Base-by-base conservation (phyloP, 2,113 vertebrate genomes). In the Accipiter virgatus region DNA sequence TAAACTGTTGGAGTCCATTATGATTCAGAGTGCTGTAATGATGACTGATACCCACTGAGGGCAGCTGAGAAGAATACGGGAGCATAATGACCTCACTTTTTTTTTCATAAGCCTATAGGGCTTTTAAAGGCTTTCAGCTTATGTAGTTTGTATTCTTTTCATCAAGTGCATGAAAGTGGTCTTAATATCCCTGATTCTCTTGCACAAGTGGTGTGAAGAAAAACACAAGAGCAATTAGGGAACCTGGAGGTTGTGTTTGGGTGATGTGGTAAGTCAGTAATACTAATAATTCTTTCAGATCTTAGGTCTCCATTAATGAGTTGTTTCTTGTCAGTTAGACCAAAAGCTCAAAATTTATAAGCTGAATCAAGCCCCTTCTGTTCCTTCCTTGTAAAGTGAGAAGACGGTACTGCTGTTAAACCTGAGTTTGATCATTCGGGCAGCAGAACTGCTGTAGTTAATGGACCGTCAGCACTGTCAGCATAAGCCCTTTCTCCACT, bases 1-100 rank as follows among this genome's bases (percentile, higher is more conserved):
- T 85, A 97, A 96, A 87, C 97, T 93, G 93, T 96, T 97, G 97
- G 93, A 97, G 92, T 93, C 95, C 96, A 92, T 92, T 81, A 79
- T 62, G 96, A 95, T 91, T 95, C 74, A 48, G 27, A 95, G 89
- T 87, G 94, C 62, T 66, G 75, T 85, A 86, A 89, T 97, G 94
- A 89, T 90, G 90, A 94, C 93, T 96, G 92, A 94, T 96, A 96
- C 85, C 90, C 95, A 61, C 91, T 71, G 62, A 93, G 90, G 88
- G 56, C 78, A 91, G 71, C 77, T 52, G 62, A 90, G 67, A 93
- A 88, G 80, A 97, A 96, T 94, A 65, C 82, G 4, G 13, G 80
- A 86, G 40, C 34, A 65, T 89, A 81, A 96, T 91, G 93, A 95
- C 83, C 94, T 95, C 81, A 86, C 31, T 43, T 47, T 65, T 78